phyloP scores from a whole-genome alignment of 2,888 invertebrate species.

The Alentia gelatinosa region DNA sequence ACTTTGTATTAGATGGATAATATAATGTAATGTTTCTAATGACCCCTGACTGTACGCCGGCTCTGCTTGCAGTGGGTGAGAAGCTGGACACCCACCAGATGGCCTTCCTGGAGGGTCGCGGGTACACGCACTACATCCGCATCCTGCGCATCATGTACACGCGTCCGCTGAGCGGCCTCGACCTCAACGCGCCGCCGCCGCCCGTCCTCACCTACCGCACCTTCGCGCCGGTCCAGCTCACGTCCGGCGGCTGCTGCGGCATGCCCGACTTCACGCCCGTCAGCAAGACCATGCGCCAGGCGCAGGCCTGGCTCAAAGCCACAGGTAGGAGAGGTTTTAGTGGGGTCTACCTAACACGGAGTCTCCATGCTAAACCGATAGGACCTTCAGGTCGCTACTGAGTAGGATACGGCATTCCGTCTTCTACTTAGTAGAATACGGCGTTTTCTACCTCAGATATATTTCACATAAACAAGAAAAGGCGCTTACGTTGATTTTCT shows the following conservation, averaged over 20 bases:
- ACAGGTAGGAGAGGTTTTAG: constrained; percentile 56
- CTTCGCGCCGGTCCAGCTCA: constrained; percentile 58
- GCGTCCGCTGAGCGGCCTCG: constrained; percentile 7
- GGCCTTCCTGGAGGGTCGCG: constrained; percentile 56
- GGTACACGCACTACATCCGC: constrained; percentile 58
- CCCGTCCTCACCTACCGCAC: constrained; percentile 55
- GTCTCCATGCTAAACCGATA: too few species aligned
- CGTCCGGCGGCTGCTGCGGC: constrained; percentile 38
- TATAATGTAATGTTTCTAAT: too few species aligned
- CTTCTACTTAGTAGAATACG: too few species aligned
- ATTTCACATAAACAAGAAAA: too few species aligned
- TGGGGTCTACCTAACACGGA: too few species aligned
- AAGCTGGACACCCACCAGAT: constrained; percentile 59
- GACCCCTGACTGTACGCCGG: not conserved
- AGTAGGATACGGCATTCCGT: too few species aligned
- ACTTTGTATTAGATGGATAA: too few species aligned
- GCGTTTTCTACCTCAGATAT: too few species aligned
- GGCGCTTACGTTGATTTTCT: too few species aligned
- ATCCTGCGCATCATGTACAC: constrained; percentile 58
- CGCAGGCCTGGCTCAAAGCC: constrained; percentile 56
- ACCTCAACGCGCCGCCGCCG: constrained; percentile 39
- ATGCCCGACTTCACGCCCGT: constrained; percentile 55
- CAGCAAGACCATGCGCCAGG: constrained; percentile 55
- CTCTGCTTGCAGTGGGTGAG: constrained; percentile 21
- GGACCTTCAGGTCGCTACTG: too few species aligned